Evolutionary conservation across 2,797 vertebrate species (phyloP).

Genomic region (Geotria australis): DNA sequence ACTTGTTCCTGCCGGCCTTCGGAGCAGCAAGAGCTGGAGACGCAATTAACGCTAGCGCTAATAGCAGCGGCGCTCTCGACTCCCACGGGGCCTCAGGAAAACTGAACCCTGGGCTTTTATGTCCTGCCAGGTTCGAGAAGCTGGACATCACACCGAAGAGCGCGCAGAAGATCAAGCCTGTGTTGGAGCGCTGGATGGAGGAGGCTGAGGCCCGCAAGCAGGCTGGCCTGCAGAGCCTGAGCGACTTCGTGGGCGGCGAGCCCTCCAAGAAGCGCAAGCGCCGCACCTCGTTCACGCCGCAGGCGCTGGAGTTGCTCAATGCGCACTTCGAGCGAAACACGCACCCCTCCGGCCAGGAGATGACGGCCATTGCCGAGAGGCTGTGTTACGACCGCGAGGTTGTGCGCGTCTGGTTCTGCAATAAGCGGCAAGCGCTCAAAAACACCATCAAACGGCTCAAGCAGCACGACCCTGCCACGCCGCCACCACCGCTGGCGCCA

Average conservation of each 20-base stretch:
- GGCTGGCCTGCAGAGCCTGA: slow-evolving; percentile 99
- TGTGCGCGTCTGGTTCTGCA: slow-evolving; percentile 99
- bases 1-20: too few species aligned
- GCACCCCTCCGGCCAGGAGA: slow-evolving; percentile 95
- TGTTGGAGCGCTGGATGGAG: slow-evolving; percentile 99
- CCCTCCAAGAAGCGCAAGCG: slow-evolving; percentile 52
- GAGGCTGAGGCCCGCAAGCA: slow-evolving; percentile 99
- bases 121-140: slow-evolving; percentile 99
- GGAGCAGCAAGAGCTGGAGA: too few species aligned
- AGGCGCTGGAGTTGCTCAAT: slow-evolving; percentile 98
- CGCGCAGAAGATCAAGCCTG: slow-evolving; percentile 99
- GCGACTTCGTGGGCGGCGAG: slow-evolving; percentile 38
- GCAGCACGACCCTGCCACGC: slow-evolving; percentile 38
- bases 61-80: too few species aligned
- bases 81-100: slow-evolving; percentile 29
- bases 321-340: slow-evolving; percentile 99
- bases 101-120: slow-evolving; percentile 99
- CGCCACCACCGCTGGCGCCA: neutral
- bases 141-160: slow-evolving; percentile 99
- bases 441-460: slow-evolving; percentile 99
- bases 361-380: slow-evolving; percentile 98
- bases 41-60: too few species aligned
- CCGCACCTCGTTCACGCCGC: slow-evolving; percentile 96
- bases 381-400: slow-evolving; percentile 99
- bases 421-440: slow-evolving; percentile 98